These are phyloP conservation scores for Phrynocephalus guinanensis DNA, from an alignment of 2,797 vertebrate genomes.

Conservation along the genomic window DNA sequence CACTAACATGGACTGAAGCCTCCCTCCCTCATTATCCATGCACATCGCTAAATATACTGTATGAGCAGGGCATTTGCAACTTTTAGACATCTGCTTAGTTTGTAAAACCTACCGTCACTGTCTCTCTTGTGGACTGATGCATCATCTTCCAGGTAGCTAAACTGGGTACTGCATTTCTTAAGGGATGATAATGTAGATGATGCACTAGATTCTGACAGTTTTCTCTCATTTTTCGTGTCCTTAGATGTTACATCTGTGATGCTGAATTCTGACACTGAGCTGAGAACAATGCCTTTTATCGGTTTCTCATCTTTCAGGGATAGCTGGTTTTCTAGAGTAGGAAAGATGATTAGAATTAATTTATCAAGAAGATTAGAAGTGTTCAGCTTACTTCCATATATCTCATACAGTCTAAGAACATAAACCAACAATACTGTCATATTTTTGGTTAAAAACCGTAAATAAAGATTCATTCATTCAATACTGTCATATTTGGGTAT, in stretches of 20 bases:
- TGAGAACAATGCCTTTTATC: slow-evolving; percentile 77
- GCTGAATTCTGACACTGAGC: slow-evolving; percentile 76
- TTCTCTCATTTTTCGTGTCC: slow-evolving; percentile 76
- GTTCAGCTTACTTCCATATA: slow-evolving; percentile 36
- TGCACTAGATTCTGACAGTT: slow-evolving; percentile 75
- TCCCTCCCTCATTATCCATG: background rate
- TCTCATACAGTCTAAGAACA: background rate
- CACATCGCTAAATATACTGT: background rate
- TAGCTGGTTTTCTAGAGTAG: slow-evolving; percentile 76
- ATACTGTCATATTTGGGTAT: no score
- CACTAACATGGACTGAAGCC: background rate
- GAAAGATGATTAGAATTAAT: slow-evolving; percentile 23
- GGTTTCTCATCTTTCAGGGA: slow-evolving; percentile 78
- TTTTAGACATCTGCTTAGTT: background rate
- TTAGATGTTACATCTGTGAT: slow-evolving; percentile 75
- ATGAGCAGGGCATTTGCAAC: background rate
- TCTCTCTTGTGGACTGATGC: slow-evolving; percentile 83
- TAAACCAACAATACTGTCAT: background rate
- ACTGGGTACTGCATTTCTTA: slow-evolving; percentile 84
- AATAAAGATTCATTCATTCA: background rate
- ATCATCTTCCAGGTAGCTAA: slow-evolving; percentile 82
- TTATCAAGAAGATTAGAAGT: background rate
- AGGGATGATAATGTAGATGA: slow-evolving; percentile 81
- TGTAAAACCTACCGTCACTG: slow-evolving; percentile 84
- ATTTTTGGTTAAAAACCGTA: no score